phyloP scores from a whole-genome alignment of 2,888 invertebrate genomes.

The Drosophila pseudotakahashii region DNA sequence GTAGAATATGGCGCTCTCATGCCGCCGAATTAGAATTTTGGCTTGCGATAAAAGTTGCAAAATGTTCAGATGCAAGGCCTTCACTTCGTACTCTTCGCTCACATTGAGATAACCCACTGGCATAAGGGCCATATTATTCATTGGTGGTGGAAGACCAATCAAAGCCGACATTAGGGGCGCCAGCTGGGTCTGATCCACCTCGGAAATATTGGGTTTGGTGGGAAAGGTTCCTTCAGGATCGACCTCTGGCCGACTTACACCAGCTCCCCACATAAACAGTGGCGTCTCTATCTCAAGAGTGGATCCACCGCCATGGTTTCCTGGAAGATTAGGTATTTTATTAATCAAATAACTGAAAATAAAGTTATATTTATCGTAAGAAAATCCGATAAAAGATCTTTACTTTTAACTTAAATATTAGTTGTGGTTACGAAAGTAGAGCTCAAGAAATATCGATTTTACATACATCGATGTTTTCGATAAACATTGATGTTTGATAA shows the following conservation, averaged over 20 bases:
- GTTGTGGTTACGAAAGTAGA: too few relatives aligned
- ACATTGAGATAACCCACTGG: conserved; percentile 74
- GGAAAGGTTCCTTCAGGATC: conserved; percentile 82
- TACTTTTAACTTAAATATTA: too few relatives aligned
- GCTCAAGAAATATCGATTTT: too few relatives aligned
- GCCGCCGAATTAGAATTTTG: conserved; percentile 57
- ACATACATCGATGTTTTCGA: too few relatives aligned
- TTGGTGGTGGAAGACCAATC: conserved; percentile 93
- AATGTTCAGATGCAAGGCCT: conserved; percentile 90
- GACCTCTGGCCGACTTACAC: conserved; percentile 85
- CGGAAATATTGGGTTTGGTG: conserved; percentile 90
- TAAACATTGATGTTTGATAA: too few relatives aligned
- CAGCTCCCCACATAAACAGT: conserved; percentile 97
- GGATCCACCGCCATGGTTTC: conserved; percentile 96
- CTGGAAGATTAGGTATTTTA: conserved; percentile 86
- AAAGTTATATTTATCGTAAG: too few relatives aligned
- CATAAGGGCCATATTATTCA: conserved; percentile 87
- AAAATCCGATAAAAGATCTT: too few relatives aligned
- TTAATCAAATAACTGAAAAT: too few relatives aligned
- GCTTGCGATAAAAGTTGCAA: conserved; percentile 90
- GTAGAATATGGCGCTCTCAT: conserved; percentile 68
- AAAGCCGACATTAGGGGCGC: conserved; percentile 94
- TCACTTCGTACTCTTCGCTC: conserved; percentile 84
- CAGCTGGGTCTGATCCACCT: conserved; percentile 94
- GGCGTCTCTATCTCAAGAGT: conserved; percentile 95